phyloP scores from a whole-genome alignment of 2,113 vertebrate species.

The Paradisaea rubra region DNA sequence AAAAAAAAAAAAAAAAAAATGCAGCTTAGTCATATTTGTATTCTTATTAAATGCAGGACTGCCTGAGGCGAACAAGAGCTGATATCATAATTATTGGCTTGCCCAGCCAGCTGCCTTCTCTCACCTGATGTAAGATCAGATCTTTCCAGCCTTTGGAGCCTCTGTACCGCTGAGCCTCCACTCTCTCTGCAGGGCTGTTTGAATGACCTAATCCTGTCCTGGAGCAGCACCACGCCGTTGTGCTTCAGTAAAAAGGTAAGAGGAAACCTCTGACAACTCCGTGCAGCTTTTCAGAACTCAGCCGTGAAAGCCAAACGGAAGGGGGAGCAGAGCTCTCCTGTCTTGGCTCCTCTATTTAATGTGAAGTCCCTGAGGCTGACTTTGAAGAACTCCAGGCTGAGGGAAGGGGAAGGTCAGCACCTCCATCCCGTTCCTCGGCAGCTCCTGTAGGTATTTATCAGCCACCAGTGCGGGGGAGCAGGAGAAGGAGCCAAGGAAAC shows the following conservation, averaged over 20 bases:
- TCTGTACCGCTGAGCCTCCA: constrained; percentile 50
- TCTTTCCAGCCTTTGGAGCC: constrained; percentile 57
- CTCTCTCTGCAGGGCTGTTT: constrained; percentile 58
- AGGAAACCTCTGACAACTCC: constrained; percentile 74
- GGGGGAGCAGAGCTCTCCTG: constrained; percentile 41
- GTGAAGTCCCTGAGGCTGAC: constrained; percentile 36
- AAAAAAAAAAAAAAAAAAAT: constrained; percentile 52
- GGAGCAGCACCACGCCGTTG: constrained; percentile 73
- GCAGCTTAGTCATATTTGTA: constrained; percentile 74
- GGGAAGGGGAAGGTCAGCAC: constrained; percentile 48
- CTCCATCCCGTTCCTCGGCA: not conserved
- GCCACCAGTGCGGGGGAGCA: not conserved
- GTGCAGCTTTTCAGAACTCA: constrained; percentile 55
- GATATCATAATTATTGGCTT: constrained; percentile 83
- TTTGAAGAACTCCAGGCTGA: constrained; percentile 43
- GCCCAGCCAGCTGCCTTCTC: constrained; percentile 77
- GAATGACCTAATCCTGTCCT: constrained; percentile 69
- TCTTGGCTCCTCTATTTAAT: constrained; percentile 68
- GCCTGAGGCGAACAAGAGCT: constrained; percentile 76
- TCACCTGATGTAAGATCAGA: constrained; percentile 78
- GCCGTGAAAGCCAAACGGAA: constrained; percentile 72
- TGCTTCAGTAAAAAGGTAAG: constrained; percentile 85
- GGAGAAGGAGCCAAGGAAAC: not conserved
- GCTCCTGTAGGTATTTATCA: not conserved
- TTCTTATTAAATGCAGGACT: constrained; percentile 73